A percentile compares a stretch with the other conserved stretches of the same genome.
These are phyloP conservation scores for Montipora capricornis DNA, from an alignment of 64 coral and sea anemone genomes.

Conservation along the genomic window DNA sequence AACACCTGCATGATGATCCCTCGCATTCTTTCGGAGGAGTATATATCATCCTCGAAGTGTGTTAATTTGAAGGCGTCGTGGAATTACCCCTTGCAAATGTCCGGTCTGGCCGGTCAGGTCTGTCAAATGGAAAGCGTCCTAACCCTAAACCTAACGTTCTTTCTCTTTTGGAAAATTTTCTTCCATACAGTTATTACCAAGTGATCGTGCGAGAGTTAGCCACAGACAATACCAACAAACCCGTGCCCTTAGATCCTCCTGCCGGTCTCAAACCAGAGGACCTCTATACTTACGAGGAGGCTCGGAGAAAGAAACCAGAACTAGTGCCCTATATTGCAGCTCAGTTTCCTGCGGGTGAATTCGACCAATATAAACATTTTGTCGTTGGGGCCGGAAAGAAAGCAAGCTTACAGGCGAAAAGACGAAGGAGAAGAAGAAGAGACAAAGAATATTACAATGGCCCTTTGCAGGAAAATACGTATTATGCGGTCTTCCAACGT, in stretches of 20 bases:
- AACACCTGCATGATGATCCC: no score
- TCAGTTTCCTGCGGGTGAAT: slow-evolving; percentile 66
- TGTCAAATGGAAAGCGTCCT: no score
- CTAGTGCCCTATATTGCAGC: slow-evolving; percentile 81
- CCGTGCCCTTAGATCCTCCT: slow-evolving; percentile 39
- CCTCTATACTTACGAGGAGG: slow-evolving; percentile 75
- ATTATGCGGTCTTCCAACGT: slow-evolving; percentile 84
- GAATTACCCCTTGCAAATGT: no score
- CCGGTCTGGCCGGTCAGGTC: no score
- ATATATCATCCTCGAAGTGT: no score
- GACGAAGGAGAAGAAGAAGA: slow-evolving; percentile 48
- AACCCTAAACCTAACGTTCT: not conserved
- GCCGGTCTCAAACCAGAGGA: slow-evolving; percentile 46
- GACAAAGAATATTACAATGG: slow-evolving; percentile 73
- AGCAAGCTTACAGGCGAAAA: not conserved
- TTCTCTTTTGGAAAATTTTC: not conserved
- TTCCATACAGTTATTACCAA: slow-evolving; percentile 55
- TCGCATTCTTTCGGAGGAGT: no score
- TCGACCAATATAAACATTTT: slow-evolving; percentile 53
- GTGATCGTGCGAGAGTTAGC: slow-evolving; percentile 61
- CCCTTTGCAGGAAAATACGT: slow-evolving; percentile 71
- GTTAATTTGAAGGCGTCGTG: no score
- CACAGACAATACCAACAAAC: slow-evolving; percentile 44
- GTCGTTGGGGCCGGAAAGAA: slow-evolving; percentile 50
- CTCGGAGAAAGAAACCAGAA: slow-evolving; percentile 14